Evolutionary conservation across 2,113 vertebrate genomes (phyloP), one percentile per base, ranked within the genome.

Genomic region (Tenrec ecaudatus): DNA sequence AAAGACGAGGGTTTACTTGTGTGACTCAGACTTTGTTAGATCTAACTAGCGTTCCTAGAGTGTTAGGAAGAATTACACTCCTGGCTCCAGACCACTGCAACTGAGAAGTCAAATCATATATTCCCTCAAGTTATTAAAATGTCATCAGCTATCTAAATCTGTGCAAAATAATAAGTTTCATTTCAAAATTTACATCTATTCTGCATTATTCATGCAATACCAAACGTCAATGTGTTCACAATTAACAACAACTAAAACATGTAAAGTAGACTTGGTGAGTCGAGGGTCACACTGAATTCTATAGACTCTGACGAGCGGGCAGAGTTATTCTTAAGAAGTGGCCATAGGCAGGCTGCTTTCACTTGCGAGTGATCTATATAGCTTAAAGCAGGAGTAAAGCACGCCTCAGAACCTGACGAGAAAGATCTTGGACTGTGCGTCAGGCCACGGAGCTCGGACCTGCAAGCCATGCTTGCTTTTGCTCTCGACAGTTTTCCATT

Each of bases 131-230:
- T 69, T 77, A 43, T 40, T 60, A 7, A 90, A 86, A 62, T 16
- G 78, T 43, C 2, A 88, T 66, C 31, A 81, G 31, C 40, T 4
- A 4, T 12, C 5, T 40, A 31, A 62, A 1, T 83, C n/a, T 66
- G 1, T 88, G 36, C 40, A 90, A 80, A 85, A 31, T 69, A 78
- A 40, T 60, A 53, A 53, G 33, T 88, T 92, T 83, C 23, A 25
- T 60, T 69, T 81, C 22, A 88, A 91, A 77, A n/a, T 88, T 86
- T 91, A 77, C n/a, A 57, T 47, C 33, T 79, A 36, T 43, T 93
- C 40, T 86, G 27, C 6, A 40, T 77, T 86, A 73, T 29, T 85
- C n/a, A 69, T 80, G 57, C 11, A 83, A 31, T 86, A 79, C 36
- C 22, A 33, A 80, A 36, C 83, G 27, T 36, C 77, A 20, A 62